Evolutionary conservation across 2,113 vertebrate species (phyloP).

Genomic region (Psophia crepitans): DNA sequence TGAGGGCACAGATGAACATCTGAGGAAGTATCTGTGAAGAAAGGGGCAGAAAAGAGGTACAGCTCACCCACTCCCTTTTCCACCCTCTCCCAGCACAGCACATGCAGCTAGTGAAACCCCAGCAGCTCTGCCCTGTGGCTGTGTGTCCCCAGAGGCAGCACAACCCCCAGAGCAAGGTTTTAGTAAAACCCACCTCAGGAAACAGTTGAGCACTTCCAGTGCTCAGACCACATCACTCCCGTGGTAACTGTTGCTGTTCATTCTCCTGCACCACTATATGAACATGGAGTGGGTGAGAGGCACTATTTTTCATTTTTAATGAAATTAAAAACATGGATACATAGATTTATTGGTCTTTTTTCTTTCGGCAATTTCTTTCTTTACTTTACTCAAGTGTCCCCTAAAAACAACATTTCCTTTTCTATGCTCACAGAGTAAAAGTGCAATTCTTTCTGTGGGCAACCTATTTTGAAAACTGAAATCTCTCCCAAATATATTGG

Average conservation of each 20-base stretch:
- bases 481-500: neutral
- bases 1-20: neutral
- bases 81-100: neutral
- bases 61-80: neutral
- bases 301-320: neutral
- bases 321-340: neutral
- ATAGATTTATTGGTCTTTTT: neutral
- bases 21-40: neutral
- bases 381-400: neutral
- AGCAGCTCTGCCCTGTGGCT: neutral
- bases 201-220: neutral
- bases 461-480: neutral
- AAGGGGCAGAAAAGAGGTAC: neutral
- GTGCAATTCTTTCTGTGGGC: neutral
- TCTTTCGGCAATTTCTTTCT: neutral
- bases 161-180: neutral
- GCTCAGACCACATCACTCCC: neutral
- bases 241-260: accelerated
- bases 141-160: neutral
- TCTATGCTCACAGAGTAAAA: neutral
- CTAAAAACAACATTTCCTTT: neutral
- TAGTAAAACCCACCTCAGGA: neutral
- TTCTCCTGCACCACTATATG: neutral
- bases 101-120: neutral
- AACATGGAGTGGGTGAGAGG: neutral